phyloP scores from a whole-genome alignment of 2,113 vertebrate species.

The Scartelaos histophorus region DNA sequence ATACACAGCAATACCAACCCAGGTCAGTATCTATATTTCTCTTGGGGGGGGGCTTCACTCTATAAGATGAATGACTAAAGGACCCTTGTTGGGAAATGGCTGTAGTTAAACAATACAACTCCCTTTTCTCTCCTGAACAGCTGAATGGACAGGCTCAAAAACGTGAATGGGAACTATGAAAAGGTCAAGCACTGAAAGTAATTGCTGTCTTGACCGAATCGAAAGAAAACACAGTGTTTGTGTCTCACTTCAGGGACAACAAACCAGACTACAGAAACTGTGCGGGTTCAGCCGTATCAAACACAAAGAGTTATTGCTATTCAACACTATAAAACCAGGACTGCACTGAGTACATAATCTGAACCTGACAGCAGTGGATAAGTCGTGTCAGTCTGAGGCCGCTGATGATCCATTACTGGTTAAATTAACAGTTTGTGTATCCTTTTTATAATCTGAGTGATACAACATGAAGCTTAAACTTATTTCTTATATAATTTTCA shows the following conservation, averaged over 20 bases:
- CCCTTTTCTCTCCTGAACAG: slow-evolving; percentile 28
- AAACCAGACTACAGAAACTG: slow-evolving; percentile 37
- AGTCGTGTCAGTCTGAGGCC: slow-evolving; percentile 7
- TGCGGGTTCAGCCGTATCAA: slow-evolving; percentile 27
- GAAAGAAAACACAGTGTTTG: slow-evolving; percentile 52
- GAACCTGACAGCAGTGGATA: slow-evolving; percentile 1
- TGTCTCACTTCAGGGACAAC: slow-evolving; percentile 27
- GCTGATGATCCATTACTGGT: slow-evolving; percentile 30
- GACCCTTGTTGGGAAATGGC: slow-evolving; percentile 46
- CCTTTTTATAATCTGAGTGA: slow-evolving; percentile 39
- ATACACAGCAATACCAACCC: background rate
- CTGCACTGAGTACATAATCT: background rate
- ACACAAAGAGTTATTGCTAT: slow-evolving; percentile 32
- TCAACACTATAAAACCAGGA: slow-evolving; percentile 1
- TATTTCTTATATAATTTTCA: slow-evolving; percentile 38
- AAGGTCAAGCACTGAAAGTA: slow-evolving; percentile 54
- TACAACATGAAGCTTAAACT: slow-evolving; percentile 25
- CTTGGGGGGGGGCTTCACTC: slow-evolving; percentile 51
- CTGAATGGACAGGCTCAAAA: slow-evolving; percentile 46
- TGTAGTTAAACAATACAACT: slow-evolving; percentile 56
- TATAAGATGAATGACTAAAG: slow-evolving; percentile 58
- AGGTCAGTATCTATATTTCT: slow-evolving; percentile 59
- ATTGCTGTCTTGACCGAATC: slow-evolving; percentile 55
- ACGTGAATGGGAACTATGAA: slow-evolving; percentile 53
- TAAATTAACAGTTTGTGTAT: slow-evolving; percentile 37